phyloP scores from a whole-genome alignment of 2,797 vertebrate genomes.

The Necrosyrtes monachus region DNA sequence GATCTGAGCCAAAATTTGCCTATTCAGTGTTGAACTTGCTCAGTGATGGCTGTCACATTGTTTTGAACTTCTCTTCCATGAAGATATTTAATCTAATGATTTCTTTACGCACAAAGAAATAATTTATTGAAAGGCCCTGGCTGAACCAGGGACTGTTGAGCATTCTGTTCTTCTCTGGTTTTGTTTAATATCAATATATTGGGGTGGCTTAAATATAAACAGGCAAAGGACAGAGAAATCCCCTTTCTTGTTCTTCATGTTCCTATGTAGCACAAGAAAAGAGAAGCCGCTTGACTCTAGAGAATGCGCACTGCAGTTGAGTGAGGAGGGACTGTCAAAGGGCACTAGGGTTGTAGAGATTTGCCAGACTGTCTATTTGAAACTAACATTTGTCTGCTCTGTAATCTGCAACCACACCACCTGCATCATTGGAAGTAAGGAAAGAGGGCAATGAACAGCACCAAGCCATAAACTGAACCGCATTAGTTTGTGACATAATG shows the following conservation, averaged over 20 bases:
- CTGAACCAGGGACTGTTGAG: neutral
- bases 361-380: neutral
- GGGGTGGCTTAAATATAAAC: neutral
- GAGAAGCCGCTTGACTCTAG: neutral
- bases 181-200: neutral
- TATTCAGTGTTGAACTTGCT: neutral
- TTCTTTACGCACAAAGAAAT: neutral
- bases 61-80: constrained; percentile 5
- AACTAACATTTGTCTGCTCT: neutral
- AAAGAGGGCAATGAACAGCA: neutral
- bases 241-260: neutral
- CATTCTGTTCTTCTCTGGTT: neutral
- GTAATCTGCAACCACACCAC: neutral
- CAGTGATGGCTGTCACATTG: neutral
- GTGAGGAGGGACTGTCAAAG: neutral
- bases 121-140: neutral
- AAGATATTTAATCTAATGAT: neutral
- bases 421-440: neutral
- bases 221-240: neutral
- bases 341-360: neutral
- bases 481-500: neutral
- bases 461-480: neutral
- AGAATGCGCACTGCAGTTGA: neutral
- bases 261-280: neutral
- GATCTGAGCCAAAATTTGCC: neutral